Percentiles rank a stretch among this genome's conserved stretches.
Conservation (phyloP, 1,140 invertebrate species). For the Penaeus chinensis region DNA sequence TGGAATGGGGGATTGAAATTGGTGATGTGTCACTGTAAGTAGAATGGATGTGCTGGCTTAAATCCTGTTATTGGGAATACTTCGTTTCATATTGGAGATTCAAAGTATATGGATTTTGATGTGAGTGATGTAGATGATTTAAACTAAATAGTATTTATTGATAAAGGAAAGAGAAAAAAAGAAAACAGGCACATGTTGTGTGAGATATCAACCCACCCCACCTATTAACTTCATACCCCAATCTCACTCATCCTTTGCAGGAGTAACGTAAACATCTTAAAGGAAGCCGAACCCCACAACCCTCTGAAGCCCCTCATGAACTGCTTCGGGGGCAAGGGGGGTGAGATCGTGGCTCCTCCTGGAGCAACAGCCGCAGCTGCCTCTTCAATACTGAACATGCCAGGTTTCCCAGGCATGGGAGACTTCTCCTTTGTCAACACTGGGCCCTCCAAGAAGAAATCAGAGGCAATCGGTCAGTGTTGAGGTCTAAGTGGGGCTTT, state of each 20-base stretch:
- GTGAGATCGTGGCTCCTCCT: conserved; percentile 34
- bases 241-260: background rate
- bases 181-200: too few species aligned
- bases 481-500: background rate
- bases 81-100: too few species aligned
- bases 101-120: too few species aligned
- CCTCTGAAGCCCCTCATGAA: conserved; percentile 61
- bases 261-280: conserved; percentile 62
- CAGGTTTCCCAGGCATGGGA: conserved; percentile 26
- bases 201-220: too few species aligned
- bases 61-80: too few species aligned
- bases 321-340: conserved; percentile 43
- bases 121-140: too few species aligned
- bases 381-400: conserved; percentile 42
- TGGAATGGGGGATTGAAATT: conserved; percentile 64
- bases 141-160: too few species aligned
- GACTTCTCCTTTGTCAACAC: conserved; percentile 42
- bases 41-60: background rate
- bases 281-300: conserved; percentile 62
- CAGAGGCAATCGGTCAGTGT: conserved; percentile 45
- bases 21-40: conserved; percentile 62
- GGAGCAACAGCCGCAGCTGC: conserved; percentile 19
- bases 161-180: too few species aligned
- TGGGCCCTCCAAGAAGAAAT: conserved; percentile 44
- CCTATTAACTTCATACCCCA: too few species aligned